Evolutionary conservation across 2,888 invertebrate species (phyloP).

Genomic region (Phania funesta): DNA sequence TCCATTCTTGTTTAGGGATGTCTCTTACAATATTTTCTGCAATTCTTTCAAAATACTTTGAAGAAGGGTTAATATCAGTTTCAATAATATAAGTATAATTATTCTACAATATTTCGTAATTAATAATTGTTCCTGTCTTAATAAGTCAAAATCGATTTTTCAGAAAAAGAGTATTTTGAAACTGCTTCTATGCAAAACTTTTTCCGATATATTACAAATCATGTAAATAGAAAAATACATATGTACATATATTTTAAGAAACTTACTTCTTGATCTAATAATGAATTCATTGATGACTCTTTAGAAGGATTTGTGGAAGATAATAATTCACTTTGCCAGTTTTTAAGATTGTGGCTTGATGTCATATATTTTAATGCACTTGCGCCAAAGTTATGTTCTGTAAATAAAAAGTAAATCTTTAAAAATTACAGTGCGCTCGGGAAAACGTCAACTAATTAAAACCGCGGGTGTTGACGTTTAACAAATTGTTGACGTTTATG

Average conservation of each 20-base stretch:
- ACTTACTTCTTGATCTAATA: no score
- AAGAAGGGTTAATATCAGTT: neutral
- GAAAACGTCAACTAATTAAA: neutral
- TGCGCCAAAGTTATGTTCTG: no score
- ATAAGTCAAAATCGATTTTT: neutral
- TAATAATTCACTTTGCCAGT: no score
- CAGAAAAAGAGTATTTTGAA: neutral
- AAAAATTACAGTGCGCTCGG: neutral
- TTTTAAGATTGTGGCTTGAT: no score
- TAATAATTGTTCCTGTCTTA: neutral
- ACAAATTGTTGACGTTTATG: neutral
- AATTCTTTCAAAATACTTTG: neutral
- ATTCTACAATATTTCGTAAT: conserved; percentile 4
- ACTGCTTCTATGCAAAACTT: conserved; percentile 14
- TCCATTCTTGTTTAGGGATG: no score
- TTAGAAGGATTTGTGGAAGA: no score
- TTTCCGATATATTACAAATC: no score
- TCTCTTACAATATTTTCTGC: conserved; percentile 6
- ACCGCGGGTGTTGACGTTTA: neutral
- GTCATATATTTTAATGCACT: no score
- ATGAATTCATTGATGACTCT: no score
- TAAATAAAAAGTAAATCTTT: no score
- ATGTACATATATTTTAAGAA: no score
- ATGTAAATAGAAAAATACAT: no score
- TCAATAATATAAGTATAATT: neutral